These are phyloP conservation scores for Pseudolycoriella hygida DNA, from an alignment of 2,888 invertebrate genomes.

Conservation along the genomic window DNA sequence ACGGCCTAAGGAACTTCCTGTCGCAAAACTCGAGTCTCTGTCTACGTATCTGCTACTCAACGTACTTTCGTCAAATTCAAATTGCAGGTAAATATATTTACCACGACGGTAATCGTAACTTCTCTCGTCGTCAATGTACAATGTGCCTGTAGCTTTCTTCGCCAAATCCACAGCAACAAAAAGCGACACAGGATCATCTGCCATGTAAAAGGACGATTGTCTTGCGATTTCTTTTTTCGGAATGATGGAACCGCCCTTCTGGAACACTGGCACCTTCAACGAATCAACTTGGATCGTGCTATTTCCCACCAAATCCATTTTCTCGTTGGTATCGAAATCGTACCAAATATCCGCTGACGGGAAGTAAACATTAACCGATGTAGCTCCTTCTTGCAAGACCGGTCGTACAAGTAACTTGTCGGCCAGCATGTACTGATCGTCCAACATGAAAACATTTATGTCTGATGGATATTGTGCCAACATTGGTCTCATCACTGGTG, in stretches of 20 bases:
- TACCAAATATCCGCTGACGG: conserved; percentile 68
- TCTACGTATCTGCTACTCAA: conserved; percentile 44
- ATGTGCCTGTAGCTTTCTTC: conserved; percentile 43
- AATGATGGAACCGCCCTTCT: conserved; percentile 68
- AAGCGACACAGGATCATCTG: conserved; percentile 74
- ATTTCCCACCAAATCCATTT: conserved; percentile 22
- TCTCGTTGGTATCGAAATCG: conserved; percentile 59
- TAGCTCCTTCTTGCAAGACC: conserved; percentile 58
- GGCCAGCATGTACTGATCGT: conserved; percentile 66
- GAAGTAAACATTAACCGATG: conserved; percentile 66
- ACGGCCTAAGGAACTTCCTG: conserved; percentile 75
- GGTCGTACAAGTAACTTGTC: conserved; percentile 68
- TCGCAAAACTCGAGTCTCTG: conserved; percentile 25
- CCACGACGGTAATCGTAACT: conserved; percentile 56
- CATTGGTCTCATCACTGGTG: conserved; percentile 79
- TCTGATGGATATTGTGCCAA: conserved; percentile 83
- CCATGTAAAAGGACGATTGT: conserved; percentile 59
- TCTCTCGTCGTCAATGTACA: conserved; percentile 77
- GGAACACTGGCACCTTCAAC: conserved; percentile 64
- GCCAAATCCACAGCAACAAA: conserved; percentile 55
- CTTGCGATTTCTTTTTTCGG: conserved; percentile 71
- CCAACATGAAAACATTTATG: conserved; percentile 58
- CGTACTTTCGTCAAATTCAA: conserved; percentile 37
- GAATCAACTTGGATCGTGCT: no score
- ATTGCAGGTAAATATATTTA: conserved; percentile 45